phyloP scores from a whole-genome alignment of 2,888 invertebrate genomes.

The Idaea dimidiata region DNA sequence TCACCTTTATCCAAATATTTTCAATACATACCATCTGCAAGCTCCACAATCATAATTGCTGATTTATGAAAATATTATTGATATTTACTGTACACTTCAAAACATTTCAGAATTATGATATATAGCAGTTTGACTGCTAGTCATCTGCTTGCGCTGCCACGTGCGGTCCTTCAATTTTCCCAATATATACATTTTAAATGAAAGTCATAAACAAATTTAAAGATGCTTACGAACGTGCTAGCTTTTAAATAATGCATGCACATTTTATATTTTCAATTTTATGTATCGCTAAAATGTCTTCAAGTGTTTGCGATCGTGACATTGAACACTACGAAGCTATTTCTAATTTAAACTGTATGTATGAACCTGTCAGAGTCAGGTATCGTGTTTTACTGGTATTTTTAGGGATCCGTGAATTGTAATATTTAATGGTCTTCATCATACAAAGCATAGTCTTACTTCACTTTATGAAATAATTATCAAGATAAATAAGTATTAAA shows the following conservation, averaged over 20 bases:
- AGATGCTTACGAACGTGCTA: background rate
- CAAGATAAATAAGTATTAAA: no score
- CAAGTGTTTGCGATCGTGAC: constrained; percentile 19
- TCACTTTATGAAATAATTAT: no score
- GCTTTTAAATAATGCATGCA: background rate
- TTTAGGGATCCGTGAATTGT: constrained; percentile 12
- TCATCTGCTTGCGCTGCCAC: background rate
- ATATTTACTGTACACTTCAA: background rate
- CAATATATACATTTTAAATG: background rate
- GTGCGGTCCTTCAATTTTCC: background rate
- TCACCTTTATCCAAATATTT: no score
- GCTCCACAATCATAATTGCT: background rate
- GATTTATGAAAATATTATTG: background rate
- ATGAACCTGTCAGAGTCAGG: constrained; percentile 15
- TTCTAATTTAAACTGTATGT: constrained; percentile 19
- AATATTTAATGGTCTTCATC: background rate
- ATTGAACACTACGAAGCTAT: constrained; percentile 22
- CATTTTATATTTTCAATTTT: background rate
- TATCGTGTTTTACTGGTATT: constrained; percentile 12
- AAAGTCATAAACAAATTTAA: background rate
- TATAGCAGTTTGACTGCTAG: background rate
- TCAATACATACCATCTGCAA: no score
- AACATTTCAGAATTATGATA: background rate
- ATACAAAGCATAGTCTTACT: no score
- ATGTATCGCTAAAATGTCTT: constrained; percentile 4